Conservation (phyloP, 2,113 vertebrate species). For the Galeopterus variegatus region DNA sequence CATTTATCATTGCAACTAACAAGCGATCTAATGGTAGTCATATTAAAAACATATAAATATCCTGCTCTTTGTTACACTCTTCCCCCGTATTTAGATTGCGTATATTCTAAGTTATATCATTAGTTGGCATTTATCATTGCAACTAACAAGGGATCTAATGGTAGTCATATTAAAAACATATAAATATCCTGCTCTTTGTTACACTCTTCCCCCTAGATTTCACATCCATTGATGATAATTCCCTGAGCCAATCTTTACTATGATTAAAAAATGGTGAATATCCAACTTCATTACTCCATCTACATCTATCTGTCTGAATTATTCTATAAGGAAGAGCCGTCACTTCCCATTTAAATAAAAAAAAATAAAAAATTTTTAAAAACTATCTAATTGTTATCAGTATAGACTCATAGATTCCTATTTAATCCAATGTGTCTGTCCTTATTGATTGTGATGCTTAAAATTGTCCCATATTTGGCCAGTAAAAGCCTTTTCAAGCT, state of each 20-base stretch:
- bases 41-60: background rate
- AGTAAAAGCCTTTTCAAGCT: background rate
- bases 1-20: background rate
- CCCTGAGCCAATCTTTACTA: background rate
- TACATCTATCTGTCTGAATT: constrained; percentile 44
- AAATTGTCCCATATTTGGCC: background rate
- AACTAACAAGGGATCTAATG: background rate
- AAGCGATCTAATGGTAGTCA: background rate
- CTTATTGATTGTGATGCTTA: constrained; percentile 32
- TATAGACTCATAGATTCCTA: background rate
- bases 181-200: background rate
- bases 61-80: background rate
- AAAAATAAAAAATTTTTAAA: too few relatives aligned
- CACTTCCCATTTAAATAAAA: background rate
- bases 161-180: background rate
- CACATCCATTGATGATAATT: background rate
- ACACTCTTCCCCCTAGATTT: background rate
- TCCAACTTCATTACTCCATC: background rate
- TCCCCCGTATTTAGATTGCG: background rate
- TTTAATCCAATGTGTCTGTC: background rate
- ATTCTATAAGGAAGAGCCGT: background rate
- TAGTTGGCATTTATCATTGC: background rate
- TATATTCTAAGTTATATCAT: constrained; percentile 10
- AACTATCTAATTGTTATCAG: background rate
- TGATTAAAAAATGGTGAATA: constrained; percentile 10